phyloP scores from a whole-genome alignment of 2,113 vertebrate genomes.

The human (Homo sapiens) region GRCh38 chr15:38867001-38867500 shows the following conservation, averaged over 20 bases:
- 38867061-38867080: background rate
- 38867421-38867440: constrained; percentile 55
- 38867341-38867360: background rate
- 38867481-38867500: constrained; percentile 76
- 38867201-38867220: constrained; percentile 64
- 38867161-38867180: background rate
- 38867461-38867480: constrained; percentile 66
- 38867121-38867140: background rate
- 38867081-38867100: background rate
- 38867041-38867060: background rate
- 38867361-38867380: constrained; percentile 58
- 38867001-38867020: too few relatives aligned
- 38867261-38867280: constrained; percentile 59
- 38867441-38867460: constrained; percentile 78
- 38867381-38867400: constrained; percentile 15
- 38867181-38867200: constrained; percentile 23
- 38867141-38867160: background rate
- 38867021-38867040: background rate
- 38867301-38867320: constrained; percentile 43
- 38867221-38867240: constrained; percentile 65
- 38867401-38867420: constrained; percentile 67
- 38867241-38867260: constrained; percentile 36
- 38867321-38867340: background rate
- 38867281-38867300: constrained; percentile 14
- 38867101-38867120: background rate